These are phyloP conservation scores for Fragum fragum DNA, from an alignment of 2,888 invertebrate genomes.

Conservation along the genomic window DNA sequence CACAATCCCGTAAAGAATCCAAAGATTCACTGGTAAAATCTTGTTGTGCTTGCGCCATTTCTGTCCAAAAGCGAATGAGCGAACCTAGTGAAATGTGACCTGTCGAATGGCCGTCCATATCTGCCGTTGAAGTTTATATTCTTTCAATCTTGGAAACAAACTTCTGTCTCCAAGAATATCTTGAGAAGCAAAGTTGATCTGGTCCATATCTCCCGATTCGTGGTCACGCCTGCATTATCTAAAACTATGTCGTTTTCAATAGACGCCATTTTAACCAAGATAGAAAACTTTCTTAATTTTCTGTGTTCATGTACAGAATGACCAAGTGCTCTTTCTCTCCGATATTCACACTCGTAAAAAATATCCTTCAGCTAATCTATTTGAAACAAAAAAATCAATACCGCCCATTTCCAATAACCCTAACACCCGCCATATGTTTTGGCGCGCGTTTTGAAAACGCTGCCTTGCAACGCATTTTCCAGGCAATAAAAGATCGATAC, in stretches of 20 bases:
- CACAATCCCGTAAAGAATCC: slow-evolving; percentile 14
- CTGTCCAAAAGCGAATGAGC: background rate
- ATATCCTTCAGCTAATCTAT: too few species aligned
- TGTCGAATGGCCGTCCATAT: background rate
- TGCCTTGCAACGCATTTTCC: too few species aligned
- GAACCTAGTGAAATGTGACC: background rate
- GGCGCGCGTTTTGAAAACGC: too few species aligned
- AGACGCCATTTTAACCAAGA: background rate
- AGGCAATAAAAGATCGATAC: too few species aligned
- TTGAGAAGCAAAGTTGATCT: background rate
- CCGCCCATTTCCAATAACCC: too few species aligned
- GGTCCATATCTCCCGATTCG: background rate
- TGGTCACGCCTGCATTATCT: background rate
- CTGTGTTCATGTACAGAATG: too few species aligned
- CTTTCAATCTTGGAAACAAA: background rate
- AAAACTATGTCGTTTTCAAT: background rate
- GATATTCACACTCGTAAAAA: too few species aligned
- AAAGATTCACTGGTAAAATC: slow-evolving; percentile 19
- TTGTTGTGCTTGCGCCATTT: slow-evolving; percentile 43
- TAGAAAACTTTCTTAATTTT: too few species aligned
- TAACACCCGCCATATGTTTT: too few species aligned
- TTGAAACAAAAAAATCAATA: too few species aligned
- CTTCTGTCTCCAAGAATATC: background rate
- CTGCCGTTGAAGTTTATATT: background rate
- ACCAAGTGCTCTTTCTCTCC: too few species aligned